Percentiles rank a stretch among this genome's conserved stretches.
Evolutionary conservation across 2,888 invertebrate genomes (phyloP).

Genomic region (Elmis aenea): DNA sequence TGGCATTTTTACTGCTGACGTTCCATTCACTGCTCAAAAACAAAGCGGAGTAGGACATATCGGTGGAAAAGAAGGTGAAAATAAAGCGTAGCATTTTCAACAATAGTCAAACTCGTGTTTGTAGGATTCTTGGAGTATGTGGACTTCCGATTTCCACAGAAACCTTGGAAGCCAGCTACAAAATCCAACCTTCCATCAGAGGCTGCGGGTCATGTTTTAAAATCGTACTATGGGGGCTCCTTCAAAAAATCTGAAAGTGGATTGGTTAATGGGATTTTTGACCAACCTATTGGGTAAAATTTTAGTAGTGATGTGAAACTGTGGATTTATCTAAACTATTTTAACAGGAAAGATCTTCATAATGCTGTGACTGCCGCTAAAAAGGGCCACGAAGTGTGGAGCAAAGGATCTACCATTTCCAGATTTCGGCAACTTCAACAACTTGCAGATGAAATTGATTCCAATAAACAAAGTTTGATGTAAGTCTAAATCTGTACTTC

Average conservation of each 20-base stretch:
- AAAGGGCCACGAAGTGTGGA: slow-evolving; percentile 45
- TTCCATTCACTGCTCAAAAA: slow-evolving; percentile 48
- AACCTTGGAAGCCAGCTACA: too few species aligned
- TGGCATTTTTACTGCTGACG: slow-evolving; percentile 49
- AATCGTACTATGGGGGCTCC: slow-evolving; percentile 11
- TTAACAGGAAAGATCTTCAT: slow-evolving; percentile 43
- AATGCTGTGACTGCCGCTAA: slow-evolving; percentile 50
- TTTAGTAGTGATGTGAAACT: not conserved
- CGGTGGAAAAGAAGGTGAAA: slow-evolving; percentile 45
- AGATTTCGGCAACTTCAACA: slow-evolving; percentile 27
- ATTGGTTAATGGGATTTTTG: slow-evolving; percentile 2
- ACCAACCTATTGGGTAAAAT: slow-evolving; percentile 7
- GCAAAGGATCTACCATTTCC: slow-evolving; percentile 22
- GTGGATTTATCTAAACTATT: too few species aligned
- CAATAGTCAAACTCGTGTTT: not conserved
- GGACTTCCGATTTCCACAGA: too few species aligned
- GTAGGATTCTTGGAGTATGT: not conserved
- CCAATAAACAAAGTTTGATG: slow-evolving; percentile 19
- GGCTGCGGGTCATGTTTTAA: slow-evolving; percentile 3
- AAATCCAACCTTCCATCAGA: slow-evolving; percentile 4
- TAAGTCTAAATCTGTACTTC: too few species aligned
- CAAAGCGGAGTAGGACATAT: slow-evolving; percentile 51
- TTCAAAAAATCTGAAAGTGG: slow-evolving; percentile 16
- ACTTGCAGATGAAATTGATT: slow-evolving; percentile 24
- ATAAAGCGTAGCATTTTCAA: not conserved